These are phyloP conservation scores for Clusia tigrina DNA, from an alignment of 2,888 invertebrate genomes.

Conservation along the genomic window DNA sequence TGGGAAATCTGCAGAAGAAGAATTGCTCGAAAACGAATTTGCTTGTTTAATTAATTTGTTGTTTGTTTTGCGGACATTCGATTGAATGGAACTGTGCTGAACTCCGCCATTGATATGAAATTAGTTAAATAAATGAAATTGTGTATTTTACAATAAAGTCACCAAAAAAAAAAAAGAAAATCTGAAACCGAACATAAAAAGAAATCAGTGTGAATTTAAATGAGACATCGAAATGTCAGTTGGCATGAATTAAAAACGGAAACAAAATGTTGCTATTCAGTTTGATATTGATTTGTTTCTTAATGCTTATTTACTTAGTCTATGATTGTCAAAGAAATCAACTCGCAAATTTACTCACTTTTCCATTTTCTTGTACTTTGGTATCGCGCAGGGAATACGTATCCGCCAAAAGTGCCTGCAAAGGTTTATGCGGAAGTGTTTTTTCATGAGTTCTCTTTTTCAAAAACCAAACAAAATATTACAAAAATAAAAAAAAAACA, in stretches of 20 bases:
- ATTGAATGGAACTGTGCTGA: too few species aligned
- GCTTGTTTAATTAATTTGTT: too few species aligned
- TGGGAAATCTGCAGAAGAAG: too few species aligned
- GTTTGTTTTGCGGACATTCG: too few species aligned
- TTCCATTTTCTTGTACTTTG: constrained; percentile 86
- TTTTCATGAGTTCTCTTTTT: constrained; percentile 15
- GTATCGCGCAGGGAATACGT: constrained; percentile 69
- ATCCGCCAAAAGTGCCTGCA: constrained; percentile 72
- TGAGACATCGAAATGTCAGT: neutral
- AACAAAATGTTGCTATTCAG: neutral
- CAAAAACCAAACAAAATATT: too few species aligned
- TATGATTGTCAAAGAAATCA: too few species aligned
- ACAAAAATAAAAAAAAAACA: neutral
- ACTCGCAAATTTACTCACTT: constrained; percentile 68
- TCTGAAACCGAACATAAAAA: neutral
- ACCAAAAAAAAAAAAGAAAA: too few species aligned
- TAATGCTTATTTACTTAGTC: too few species aligned
- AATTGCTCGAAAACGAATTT: too few species aligned
- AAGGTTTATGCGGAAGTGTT: constrained; percentile 48
- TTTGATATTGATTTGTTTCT: constrained; percentile 14
- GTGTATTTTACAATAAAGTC: too few species aligned
- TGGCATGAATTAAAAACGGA: neutral
- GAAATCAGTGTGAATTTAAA: neutral
- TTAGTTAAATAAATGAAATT: too few species aligned
- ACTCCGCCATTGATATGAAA: too few species aligned